Conservation (phyloP, 1,140 invertebrate species). For the Calliphora vicina region DNA sequence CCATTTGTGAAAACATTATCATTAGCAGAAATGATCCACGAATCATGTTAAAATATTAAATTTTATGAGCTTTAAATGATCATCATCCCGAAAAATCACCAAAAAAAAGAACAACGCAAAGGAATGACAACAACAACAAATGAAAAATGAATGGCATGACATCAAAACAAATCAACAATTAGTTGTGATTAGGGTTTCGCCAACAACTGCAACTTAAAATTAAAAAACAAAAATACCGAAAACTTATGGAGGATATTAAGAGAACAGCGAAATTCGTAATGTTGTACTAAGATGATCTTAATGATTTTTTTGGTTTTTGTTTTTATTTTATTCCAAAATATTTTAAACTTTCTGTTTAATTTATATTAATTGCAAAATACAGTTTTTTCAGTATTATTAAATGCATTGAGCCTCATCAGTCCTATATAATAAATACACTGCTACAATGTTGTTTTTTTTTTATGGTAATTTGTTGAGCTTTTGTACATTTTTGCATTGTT, state of each 20-base stretch:
- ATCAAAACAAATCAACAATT: conserved; percentile 1
- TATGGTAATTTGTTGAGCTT: not conserved
- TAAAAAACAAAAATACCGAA: too few species aligned
- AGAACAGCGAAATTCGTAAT: too few species aligned
- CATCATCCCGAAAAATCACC: not conserved
- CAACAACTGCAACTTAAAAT: not conserved
- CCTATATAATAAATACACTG: not conserved
- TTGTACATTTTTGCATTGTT: not conserved
- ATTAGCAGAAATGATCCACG: not conserved
- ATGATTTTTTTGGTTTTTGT: not conserved
- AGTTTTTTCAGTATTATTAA: not conserved
- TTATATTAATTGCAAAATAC: not conserved
- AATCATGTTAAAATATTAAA: not conserved
- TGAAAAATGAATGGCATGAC: not conserved
- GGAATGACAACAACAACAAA: not conserved
- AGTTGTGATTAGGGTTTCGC: not conserved
- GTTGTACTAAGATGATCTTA: not conserved
- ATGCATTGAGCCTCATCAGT: too few species aligned
- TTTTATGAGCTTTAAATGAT: not conserved
- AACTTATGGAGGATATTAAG: too few species aligned
- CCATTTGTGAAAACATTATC: not conserved
- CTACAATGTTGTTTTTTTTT: not conserved
- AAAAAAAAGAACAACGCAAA: not conserved
- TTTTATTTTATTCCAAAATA: too few species aligned
- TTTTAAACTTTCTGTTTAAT: not conserved